phyloP scores from a whole-genome alignment of 2,888 invertebrate genomes.

The Heteromyza rotundicornis region DNA sequence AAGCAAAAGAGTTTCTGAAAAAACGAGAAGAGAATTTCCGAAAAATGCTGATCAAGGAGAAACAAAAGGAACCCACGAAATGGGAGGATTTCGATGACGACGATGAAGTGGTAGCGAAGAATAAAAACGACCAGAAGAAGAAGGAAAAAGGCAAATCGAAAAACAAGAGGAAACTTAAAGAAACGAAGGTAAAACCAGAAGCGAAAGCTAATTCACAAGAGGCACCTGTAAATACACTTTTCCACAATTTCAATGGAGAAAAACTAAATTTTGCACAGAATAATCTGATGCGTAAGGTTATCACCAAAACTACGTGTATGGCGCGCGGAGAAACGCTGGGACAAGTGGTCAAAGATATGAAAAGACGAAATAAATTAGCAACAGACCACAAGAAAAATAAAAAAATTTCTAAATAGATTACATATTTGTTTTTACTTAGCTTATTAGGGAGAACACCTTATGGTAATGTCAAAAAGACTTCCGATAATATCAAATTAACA shows the following conservation, averaged over 20 bases:
- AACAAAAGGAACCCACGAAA: conserved; percentile 39
- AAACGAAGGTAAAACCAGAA: background rate
- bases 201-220: background rate
- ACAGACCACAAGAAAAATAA: too few species aligned
- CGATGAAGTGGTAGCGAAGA: background rate
- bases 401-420: too few species aligned
- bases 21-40: conserved; percentile 48
- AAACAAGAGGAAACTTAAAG: background rate
- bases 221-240: background rate
- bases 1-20: conserved; percentile 30
- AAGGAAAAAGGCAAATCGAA: background rate
- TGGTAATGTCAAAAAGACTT: too few species aligned
- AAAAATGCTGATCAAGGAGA: conserved; percentile 43
- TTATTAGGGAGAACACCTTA: too few species aligned
- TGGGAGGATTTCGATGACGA: conserved; percentile 52
- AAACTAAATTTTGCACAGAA: background rate
- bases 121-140: background rate
- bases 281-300: background rate
- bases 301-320: background rate
- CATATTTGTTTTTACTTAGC: too few species aligned
- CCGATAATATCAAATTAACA: too few species aligned
- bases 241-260: background rate
- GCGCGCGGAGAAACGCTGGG: background rate
- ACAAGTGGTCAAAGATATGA: background rate
- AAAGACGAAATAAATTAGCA: background rate